phyloP scores from a whole-genome alignment of 2,888 invertebrate genomes.

The Noctua pronuba region DNA sequence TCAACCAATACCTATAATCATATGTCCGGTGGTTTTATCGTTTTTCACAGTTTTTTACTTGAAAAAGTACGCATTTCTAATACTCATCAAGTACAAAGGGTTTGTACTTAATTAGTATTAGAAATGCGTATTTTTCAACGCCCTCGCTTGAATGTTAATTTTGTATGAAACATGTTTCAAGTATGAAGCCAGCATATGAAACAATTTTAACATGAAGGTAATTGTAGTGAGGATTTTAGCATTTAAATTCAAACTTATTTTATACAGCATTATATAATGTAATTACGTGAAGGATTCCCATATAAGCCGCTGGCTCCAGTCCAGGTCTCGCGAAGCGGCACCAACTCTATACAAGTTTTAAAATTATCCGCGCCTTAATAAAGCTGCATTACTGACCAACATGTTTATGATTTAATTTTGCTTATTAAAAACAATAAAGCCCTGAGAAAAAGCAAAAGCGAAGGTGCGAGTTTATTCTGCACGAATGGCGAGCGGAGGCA shows the following conservation, averaged over 20 bases:
- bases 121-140: neutral
- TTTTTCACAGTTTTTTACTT: neutral
- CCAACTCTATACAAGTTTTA: slow-evolving; percentile 59
- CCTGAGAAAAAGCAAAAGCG: slow-evolving; percentile 8
- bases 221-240: slow-evolving; percentile 54
- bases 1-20: neutral
- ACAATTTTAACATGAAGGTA: neutral
- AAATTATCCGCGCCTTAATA: slow-evolving; percentile 58
- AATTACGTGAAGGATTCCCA: slow-evolving; percentile 76
- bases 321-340: slow-evolving; percentile 67
- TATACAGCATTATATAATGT: slow-evolving; percentile 74
- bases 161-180: neutral
- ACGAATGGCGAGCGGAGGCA: no score
- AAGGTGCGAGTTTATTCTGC: slow-evolving; percentile 13
- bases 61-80: neutral
- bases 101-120: neutral
- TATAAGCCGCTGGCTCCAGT: slow-evolving; percentile 75
- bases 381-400: slow-evolving; percentile 49
- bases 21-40: neutral
- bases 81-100: neutral
- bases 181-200: neutral
- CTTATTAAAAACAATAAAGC: slow-evolving; percentile 50
- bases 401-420: slow-evolving; percentile 54
- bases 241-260: slow-evolving; percentile 71
- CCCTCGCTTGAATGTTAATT: neutral